A percentile compares a stretch with the other conserved stretches of the same genome.
phyloP scores from a whole-genome alignment of 2,888 invertebrate species.

The Patella depressa region DNA sequence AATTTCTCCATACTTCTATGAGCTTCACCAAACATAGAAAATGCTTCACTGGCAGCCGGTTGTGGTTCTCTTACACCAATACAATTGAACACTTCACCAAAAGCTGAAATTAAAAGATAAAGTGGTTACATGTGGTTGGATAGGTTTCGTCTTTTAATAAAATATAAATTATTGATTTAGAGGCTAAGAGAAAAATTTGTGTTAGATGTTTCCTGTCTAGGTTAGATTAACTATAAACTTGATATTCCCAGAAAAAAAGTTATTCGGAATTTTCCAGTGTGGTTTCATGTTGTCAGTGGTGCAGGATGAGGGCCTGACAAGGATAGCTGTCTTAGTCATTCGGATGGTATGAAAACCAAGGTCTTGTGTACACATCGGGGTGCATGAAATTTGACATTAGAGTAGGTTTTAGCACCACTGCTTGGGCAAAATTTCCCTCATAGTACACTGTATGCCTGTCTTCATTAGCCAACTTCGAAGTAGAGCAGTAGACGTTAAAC shows the following conservation, averaged over 20 bases:
- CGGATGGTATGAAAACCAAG: too few species aligned
- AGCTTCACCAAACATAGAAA: constrained; percentile 93
- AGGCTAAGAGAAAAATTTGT: neutral
- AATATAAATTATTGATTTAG: neutral
- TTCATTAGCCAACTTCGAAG: too few species aligned
- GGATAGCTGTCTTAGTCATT: too few species aligned
- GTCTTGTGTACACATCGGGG: too few species aligned
- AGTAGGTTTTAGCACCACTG: too few species aligned
- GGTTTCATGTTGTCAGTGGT: too few species aligned
- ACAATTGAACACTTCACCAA: constrained; percentile 94
- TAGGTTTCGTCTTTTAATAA: neutral
- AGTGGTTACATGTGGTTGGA: neutral
- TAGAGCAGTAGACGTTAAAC: neutral
- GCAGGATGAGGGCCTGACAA: too few species aligned
- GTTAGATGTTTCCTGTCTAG: neutral
- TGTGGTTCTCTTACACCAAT: constrained; percentile 97
- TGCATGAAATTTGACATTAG: too few species aligned
- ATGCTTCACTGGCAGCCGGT: constrained; percentile 93
- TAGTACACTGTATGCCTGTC: too few species aligned
- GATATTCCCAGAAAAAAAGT: neutral
- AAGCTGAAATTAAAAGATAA: constrained; percentile 74
- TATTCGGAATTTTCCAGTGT: too few species aligned
- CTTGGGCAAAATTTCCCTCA: too few species aligned
- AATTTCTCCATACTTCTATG: constrained; percentile 92
- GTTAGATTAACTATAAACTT: neutral